Conservation (phyloP, 2,888 invertebrate species). For the Dascillus cervinus region DNA sequence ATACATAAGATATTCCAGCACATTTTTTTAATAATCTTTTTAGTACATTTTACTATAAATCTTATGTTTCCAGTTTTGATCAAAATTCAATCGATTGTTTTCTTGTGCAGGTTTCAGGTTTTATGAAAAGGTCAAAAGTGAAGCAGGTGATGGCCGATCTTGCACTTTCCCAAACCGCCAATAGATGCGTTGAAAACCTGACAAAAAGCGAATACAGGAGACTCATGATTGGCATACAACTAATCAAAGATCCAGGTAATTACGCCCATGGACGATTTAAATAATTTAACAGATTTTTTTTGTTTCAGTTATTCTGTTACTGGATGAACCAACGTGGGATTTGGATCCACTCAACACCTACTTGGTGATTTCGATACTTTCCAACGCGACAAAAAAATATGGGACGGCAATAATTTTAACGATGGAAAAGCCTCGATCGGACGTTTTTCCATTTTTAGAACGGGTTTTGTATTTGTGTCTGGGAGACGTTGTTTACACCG, state of each 20-base stretch:
- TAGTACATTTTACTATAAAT: no score
- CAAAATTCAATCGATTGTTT: no score
- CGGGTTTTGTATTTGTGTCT: constrained; percentile 84
- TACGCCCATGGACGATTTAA: constrained; percentile 4
- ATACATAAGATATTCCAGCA: no score
- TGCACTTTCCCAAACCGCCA: constrained; percentile 84
- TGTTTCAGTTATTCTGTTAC: constrained; percentile 64
- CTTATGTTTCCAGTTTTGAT: no score
- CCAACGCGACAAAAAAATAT: constrained; percentile 82
- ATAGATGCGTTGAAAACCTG: constrained; percentile 73
- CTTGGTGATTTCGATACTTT: constrained; percentile 86
- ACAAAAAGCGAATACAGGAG: constrained; percentile 85
- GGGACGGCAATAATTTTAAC: constrained; percentile 85
- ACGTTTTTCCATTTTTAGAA: constrained; percentile 93
- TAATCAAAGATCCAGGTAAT: constrained; percentile 87
- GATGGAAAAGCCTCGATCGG: constrained; percentile 88
- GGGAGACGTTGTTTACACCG: constrained; percentile 86
- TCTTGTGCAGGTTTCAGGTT: constrained; percentile 63
- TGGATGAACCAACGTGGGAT: constrained; percentile 93
- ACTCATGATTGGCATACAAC: constrained; percentile 83
- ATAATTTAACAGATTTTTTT: not conserved
- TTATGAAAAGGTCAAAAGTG: constrained; percentile 76
- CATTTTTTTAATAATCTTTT: no score
- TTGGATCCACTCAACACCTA: constrained; percentile 93
- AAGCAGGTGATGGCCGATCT: constrained; percentile 89